Evolutionary conservation across 2,797 vertebrate species (phyloP).

Genomic region (Urocyon cinereoargenteus): DNA sequence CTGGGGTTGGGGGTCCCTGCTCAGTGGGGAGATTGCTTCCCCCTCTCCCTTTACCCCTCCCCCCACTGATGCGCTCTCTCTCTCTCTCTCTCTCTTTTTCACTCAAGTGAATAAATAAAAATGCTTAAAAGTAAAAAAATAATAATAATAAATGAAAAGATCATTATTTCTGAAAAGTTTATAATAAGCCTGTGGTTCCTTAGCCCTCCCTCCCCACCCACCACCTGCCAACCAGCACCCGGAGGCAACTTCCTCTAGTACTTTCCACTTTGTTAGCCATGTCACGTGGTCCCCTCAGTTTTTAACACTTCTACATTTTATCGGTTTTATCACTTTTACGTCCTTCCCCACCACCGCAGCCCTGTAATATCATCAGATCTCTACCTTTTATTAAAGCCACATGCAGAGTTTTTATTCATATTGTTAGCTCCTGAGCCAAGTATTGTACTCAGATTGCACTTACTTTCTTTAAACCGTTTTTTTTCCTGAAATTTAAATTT

Average conservation of each 20-base stretch:
- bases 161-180: constrained; percentile 8
- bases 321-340: background rate
- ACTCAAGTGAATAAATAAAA: background rate
- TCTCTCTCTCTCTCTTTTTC: background rate
- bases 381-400: background rate
- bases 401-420: background rate
- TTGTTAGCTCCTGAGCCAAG: background rate
- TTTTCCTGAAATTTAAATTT: constrained; percentile 8
- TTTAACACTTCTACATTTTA: background rate
- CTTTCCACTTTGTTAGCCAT: background rate
- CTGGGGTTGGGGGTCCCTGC: background rate
- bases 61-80: background rate
- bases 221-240: background rate
- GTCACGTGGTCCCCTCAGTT: background rate
- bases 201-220: background rate
- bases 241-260: background rate
- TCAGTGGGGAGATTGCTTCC: background rate
- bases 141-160: background rate
- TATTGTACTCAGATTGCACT: background rate
- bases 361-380: background rate
- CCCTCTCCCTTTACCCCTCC: background rate
- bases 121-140: background rate
- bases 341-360: background rate
- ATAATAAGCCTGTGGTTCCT: background rate
- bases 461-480: constrained; percentile 12